Evolutionary conservation across 2,888 invertebrate genomes (phyloP).

Genomic region (Ormyrus rosae): DNA sequence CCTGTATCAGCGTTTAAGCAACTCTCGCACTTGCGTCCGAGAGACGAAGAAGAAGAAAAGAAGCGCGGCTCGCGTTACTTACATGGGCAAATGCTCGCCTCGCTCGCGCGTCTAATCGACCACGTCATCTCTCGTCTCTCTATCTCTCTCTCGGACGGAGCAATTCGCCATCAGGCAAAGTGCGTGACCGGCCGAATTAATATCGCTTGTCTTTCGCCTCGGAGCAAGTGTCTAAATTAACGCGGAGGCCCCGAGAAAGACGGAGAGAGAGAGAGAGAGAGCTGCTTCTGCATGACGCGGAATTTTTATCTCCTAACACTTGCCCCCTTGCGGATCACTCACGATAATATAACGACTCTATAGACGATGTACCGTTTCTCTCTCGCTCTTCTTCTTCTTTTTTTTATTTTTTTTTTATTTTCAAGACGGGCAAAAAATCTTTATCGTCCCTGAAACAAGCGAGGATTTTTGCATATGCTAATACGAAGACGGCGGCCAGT

Average conservation of each 20-base stretch:
- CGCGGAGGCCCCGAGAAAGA: neutral
- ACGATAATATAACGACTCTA: too few relatives aligned
- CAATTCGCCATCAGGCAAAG: conserved; percentile 20
- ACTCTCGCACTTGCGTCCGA: too few relatives aligned
- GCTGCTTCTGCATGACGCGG: conserved; percentile 4
- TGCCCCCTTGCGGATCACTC: neutral
- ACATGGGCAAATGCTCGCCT: neutral
- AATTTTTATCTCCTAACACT: neutral
- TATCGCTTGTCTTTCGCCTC: conserved; percentile 16
- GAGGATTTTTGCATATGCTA: conserved; percentile 23
- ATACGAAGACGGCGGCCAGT: neutral
- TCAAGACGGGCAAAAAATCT: conserved; percentile 7
- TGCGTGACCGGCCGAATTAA: conserved; percentile 30
- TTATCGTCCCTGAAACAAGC: neutral
- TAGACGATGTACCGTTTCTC: too few relatives aligned
- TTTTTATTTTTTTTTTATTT: conserved; percentile 1
- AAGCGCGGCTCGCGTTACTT: neutral
- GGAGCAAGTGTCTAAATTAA: conserved; percentile 48
- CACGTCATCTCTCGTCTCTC: conserved; percentile 30
- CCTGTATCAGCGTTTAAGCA: too few relatives aligned
- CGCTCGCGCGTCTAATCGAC: conserved; percentile 43
- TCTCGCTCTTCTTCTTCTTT: too few relatives aligned
- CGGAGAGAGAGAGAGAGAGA: too few relatives aligned
- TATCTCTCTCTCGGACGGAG: neutral
- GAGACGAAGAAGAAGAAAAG: too few relatives aligned